Conservation (phyloP, 2,797 vertebrate species). For the Fratercula arctica region DNA sequence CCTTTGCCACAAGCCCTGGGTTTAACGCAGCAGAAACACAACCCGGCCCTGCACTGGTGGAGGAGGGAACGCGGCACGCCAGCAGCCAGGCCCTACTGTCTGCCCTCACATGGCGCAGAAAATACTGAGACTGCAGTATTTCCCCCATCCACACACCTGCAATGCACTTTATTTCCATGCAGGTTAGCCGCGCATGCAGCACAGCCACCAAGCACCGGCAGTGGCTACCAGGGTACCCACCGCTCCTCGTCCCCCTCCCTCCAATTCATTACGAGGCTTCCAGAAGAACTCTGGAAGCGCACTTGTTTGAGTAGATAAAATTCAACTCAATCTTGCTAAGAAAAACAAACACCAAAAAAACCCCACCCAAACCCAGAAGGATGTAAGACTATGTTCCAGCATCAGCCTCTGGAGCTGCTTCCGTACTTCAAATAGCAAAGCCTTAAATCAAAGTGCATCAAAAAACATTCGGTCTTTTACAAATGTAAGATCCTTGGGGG, state of each 20-base stretch:
- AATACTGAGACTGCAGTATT: accelerated
- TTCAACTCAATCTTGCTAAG: background rate
- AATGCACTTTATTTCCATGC: background rate
- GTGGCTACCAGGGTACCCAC: background rate
- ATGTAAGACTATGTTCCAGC: background rate
- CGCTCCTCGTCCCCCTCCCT: background rate
- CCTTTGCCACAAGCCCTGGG: background rate
- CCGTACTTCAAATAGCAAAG: background rate
- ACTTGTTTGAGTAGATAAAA: background rate
- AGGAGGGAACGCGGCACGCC: background rate
- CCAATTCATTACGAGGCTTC: background rate
- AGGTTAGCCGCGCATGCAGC: background rate
- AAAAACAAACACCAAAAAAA: background rate
- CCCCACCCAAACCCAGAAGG: background rate
- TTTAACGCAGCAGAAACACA: background rate
- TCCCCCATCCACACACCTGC: background rate
- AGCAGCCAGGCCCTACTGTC: background rate
- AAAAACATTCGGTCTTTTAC: background rate
- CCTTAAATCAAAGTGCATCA: background rate
- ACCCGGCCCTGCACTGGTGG: accelerated
- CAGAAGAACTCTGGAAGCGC: background rate
- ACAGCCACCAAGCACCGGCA: background rate
- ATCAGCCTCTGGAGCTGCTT: background rate
- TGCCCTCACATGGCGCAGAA: accelerated
- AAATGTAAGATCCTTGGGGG: background rate